Evolutionary conservation across 2,888 invertebrate genomes (phyloP), one percentile per base, ranked within the genome.

Genomic region (Mimas tiliae): DNA sequence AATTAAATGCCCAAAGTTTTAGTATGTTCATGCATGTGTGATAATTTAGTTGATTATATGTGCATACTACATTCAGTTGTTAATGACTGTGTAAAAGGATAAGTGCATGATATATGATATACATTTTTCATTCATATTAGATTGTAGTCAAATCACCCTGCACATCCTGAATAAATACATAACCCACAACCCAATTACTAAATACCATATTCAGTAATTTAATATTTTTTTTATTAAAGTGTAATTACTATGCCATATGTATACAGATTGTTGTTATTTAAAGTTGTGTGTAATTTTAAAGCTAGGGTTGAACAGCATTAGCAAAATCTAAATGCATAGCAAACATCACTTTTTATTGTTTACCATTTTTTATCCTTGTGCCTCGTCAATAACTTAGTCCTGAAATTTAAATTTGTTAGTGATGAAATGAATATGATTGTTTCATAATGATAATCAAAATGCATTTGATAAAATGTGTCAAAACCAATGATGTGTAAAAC

Each of bases 341-440:
- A 84, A 84, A 83, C 80, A 75, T 79, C 73, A 74, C 74, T 75
- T 75, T 82, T 81, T 77, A 79, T 73, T 79, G 77, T 86, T 97
- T 97, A 97, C 97, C 97, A 97, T 96, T 96, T 96, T 85, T 96
- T 96, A 94, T 96, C 96, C 95, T 95, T 96, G 95, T 96, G 96
- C 95, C 96, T 96, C 92, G 96, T 96, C 95, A 97, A 96, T 93
- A 96, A 95, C 95, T 97, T 97, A 94, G 97, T 97, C 96, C 97
- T 97, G 97, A 92, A 97, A 96, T 94, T 93, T 87, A 94, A 94
- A 94, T 89, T 83, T 88, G 91, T 91, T 91, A 91, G 91, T 87
- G 85, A 89, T 92, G 91, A 88, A 85, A 94, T 91, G 90, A 86
- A 77, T 84, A 80, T 86, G 86, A 82, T 80, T 73, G 76, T 72